These are phyloP conservation scores for Calameuta pallipes DNA, from an alignment of 2,888 invertebrate species.

Conservation along the genomic window DNA sequence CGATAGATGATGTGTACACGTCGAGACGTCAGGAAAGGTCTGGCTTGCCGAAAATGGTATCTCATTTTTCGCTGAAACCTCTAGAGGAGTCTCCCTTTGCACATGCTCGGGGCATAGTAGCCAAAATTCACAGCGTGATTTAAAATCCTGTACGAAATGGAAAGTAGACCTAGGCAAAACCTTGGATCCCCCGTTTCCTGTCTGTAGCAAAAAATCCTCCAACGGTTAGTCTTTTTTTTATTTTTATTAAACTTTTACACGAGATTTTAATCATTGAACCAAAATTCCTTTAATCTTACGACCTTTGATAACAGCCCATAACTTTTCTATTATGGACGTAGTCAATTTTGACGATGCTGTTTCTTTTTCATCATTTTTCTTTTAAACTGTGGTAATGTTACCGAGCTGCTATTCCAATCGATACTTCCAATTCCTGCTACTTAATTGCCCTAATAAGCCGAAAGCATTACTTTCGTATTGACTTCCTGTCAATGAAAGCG, in stretches of 20 bases:
- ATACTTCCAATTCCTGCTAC: not conserved
- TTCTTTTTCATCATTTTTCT: not conserved
- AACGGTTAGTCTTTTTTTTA: not conserved
- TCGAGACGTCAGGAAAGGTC: slow-evolving; percentile 16
- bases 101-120: not conserved
- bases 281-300: not conserved
- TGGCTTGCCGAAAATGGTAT: slow-evolving; percentile 30
- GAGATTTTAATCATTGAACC: not conserved
- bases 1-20: not conserved
- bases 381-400: not conserved
- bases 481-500: not conserved
- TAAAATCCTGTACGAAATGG: not conserved
- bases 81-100: not conserved
- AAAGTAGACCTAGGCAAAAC: not conserved
- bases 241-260: not conserved
- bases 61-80: slow-evolving; percentile 26
- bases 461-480: not conserved
- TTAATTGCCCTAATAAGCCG: not conserved
- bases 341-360: not conserved
- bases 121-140: not conserved
- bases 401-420: not conserved
- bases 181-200: not conserved
- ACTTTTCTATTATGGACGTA: not conserved
- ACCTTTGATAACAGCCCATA: not conserved
- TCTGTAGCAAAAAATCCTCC: not conserved